These are phyloP conservation scores for Cerastis leucographa DNA, from an alignment of 2,888 invertebrate species.

Conservation along the genomic window DNA sequence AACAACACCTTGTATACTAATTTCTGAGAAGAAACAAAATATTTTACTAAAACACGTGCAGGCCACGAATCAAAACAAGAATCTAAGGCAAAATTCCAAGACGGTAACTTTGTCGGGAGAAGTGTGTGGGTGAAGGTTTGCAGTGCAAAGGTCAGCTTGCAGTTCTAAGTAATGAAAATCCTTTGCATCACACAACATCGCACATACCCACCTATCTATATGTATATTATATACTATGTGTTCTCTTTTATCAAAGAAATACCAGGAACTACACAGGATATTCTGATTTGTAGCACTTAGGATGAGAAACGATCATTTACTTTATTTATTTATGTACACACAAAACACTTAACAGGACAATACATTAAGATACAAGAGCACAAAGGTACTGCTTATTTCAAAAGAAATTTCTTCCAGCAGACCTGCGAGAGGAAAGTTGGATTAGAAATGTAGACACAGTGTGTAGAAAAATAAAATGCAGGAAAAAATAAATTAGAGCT, in stretches of 20 bases:
- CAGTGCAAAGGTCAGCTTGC: constrained; percentile 18
- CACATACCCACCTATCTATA: background rate
- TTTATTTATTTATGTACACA: background rate
- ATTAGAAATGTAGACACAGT: no score
- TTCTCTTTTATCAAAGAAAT: background rate
- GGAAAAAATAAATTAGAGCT: no score
- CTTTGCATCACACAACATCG: background rate
- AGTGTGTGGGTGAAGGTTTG: constrained; percentile 16
- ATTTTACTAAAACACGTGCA: background rate
- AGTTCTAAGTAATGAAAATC: constrained; percentile 30
- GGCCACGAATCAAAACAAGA: no score
- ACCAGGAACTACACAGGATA: background rate
- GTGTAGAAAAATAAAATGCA: no score
- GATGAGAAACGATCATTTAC: background rate
- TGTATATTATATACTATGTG: background rate
- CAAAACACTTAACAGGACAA: no score
- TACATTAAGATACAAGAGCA: no score
- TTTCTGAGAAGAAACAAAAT: background rate
- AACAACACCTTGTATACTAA: no score
- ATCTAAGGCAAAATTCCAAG: background rate
- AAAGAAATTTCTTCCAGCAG: no score
- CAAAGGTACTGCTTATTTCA: no score
- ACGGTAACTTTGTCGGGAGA: background rate
- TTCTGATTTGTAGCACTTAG: background rate
- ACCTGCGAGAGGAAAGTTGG: no score